Percentiles rank a stretch among this genome's conserved stretches.
These are phyloP conservation scores for Geopemphigus sp. DNA, from an alignment of 1,140 invertebrate species.

Conservation along the genomic window DNA sequence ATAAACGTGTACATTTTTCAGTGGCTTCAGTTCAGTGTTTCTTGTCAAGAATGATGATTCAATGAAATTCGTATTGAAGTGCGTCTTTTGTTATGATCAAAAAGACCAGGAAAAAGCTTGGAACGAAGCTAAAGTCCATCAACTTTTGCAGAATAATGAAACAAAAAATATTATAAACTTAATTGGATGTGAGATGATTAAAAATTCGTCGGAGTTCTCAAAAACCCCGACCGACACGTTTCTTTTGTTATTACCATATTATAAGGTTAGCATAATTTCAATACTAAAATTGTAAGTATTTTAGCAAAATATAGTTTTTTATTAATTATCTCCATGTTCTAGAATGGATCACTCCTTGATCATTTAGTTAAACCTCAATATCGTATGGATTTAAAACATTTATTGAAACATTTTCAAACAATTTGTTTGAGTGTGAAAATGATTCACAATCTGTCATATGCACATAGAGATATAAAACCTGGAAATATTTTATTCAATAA, in stretches of 20 bases:
- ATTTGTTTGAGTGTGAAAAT: slow-evolving; percentile 74
- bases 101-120: slow-evolving; percentile 74
- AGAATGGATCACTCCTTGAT: slow-evolving; percentile 74
- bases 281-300: background rate
- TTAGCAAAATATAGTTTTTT: background rate
- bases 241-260: slow-evolving; percentile 76
- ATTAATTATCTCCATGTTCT: slow-evolving; percentile 52
- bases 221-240: slow-evolving; percentile 65
- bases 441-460: slow-evolving; percentile 73
- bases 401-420: slow-evolving; percentile 70
- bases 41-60: slow-evolving; percentile 71
- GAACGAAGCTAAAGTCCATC: slow-evolving; percentile 73
- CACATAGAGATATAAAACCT: slow-evolving; percentile 82
- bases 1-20: slow-evolving; percentile 56
- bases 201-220: slow-evolving; percentile 29
- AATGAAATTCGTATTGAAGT: slow-evolving; percentile 76
- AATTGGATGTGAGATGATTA: slow-evolving; percentile 37
- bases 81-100: slow-evolving; percentile 74
- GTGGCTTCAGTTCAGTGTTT: slow-evolving; percentile 81
- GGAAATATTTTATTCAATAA: slow-evolving; percentile 76
- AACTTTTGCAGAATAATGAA: slow-evolving; percentile 1
- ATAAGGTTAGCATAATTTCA: slow-evolving; percentile 61
- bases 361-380: slow-evolving; percentile 66
- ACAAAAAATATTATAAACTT: slow-evolving; percentile 22
- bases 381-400: slow-evolving; percentile 64